Conservation (phyloP, 2,888 invertebrate genomes). For the Andricus quercusramuli region DNA sequence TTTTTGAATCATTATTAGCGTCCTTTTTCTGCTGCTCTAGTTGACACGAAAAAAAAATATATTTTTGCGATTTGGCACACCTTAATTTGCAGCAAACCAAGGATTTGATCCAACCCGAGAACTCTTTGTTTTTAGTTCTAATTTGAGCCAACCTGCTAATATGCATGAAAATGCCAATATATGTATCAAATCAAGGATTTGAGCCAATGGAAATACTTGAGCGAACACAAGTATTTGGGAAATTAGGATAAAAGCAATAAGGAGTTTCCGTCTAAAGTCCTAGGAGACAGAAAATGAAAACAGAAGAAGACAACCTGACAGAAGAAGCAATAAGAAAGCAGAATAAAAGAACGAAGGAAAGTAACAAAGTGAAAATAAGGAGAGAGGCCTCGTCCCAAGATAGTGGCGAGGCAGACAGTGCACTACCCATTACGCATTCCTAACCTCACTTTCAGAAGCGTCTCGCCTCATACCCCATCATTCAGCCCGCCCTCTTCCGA, state of each 20-base stretch:
- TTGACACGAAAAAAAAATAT: too few species aligned
- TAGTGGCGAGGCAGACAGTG: constrained; percentile 40
- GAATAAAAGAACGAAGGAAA: constrained; percentile 41
- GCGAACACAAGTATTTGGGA: too few species aligned
- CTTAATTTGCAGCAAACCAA: too few species aligned
- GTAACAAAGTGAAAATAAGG: constrained; percentile 53
- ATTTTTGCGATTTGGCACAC: too few species aligned
- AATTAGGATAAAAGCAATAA: neutral
- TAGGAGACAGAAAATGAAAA: neutral
- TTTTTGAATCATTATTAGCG: too few species aligned
- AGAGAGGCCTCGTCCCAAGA: constrained; percentile 43
- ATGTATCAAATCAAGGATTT: too few species aligned
- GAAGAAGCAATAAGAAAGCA: constrained; percentile 34
- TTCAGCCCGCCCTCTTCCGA: constrained; percentile 42
- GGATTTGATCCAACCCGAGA: too few species aligned
- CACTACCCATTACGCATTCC: constrained; percentile 52
- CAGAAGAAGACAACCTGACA: neutral
- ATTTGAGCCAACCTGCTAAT: too few species aligned
- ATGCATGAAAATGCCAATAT: too few species aligned
- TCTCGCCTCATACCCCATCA: constrained; percentile 45
- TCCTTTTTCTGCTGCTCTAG: too few species aligned
- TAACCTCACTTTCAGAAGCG: constrained; percentile 43
- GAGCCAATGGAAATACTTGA: too few species aligned
- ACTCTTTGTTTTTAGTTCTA: too few species aligned
- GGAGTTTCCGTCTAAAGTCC: neutral